phyloP scores from a whole-genome alignment of 37 sponge, comb jelly and placozoan species.

The Geodia barretti region DNA sequence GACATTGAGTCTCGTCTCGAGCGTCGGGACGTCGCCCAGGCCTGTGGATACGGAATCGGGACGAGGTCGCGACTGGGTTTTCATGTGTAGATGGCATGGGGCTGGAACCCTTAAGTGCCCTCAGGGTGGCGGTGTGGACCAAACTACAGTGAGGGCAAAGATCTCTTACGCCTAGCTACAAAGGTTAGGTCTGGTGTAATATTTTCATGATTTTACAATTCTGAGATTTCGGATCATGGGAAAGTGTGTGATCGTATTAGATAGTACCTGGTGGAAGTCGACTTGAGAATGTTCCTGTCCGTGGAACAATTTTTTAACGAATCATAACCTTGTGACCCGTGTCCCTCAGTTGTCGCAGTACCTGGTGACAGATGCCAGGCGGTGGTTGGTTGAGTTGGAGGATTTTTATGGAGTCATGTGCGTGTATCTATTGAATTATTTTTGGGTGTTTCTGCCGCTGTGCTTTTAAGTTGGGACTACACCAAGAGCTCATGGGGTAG shows the following conservation, averaged over 20 bases:
- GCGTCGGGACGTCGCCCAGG: background rate
- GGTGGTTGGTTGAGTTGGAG: constrained; percentile 34
- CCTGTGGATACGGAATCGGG: constrained; percentile 1
- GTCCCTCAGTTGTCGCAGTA: background rate
- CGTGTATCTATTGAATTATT: too few relatives aligned
- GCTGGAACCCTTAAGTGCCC: constrained; percentile 75
- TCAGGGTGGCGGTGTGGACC: constrained; percentile 60
- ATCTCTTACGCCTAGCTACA: constrained; percentile 55
- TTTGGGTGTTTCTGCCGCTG: too few relatives aligned
- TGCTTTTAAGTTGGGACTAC: too few relatives aligned
- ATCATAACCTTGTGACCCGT: too few relatives aligned
- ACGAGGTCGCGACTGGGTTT: constrained; percentile 75
- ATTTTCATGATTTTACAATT: background rate
- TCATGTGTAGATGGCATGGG: constrained; percentile 86
- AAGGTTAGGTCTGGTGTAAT: constrained; percentile 5
- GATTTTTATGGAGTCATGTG: too few relatives aligned
- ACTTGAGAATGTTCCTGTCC: too few relatives aligned
- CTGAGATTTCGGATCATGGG: background rate
- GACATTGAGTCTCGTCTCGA: constrained; percentile 7
- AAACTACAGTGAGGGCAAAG: constrained; percentile 41
- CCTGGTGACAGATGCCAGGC: background rate
- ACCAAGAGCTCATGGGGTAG: too few relatives aligned
- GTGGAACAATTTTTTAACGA: too few relatives aligned
- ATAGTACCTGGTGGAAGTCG: too few relatives aligned
- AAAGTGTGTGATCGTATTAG: too few relatives aligned